Conservation (phyloP, 1,140 invertebrate species). For the Aleiodes sp. region DNA sequence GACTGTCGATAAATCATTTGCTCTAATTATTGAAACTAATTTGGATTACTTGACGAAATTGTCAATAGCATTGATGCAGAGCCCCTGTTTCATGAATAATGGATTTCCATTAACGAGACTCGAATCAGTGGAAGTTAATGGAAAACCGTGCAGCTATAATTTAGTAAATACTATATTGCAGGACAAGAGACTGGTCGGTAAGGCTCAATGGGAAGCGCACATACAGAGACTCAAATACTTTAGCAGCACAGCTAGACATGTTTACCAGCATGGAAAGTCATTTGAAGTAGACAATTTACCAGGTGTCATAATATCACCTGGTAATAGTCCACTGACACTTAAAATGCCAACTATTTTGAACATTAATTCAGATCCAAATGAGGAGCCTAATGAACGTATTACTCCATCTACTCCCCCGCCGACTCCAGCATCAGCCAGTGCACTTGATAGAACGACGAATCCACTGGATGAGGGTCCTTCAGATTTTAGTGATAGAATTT, state of each 20-base stretch:
- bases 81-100: constrained; percentile 71
- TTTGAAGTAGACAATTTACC: constrained; percentile 51
- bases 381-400: neutral
- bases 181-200: constrained; percentile 45
- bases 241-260: constrained; percentile 52
- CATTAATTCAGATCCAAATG: constrained; percentile 37
- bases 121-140: constrained; percentile 69
- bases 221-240: constrained; percentile 58
- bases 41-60: constrained; percentile 72
- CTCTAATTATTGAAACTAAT: constrained; percentile 73
- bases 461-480: neutral
- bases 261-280: constrained; percentile 43
- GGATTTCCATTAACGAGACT: constrained; percentile 71
- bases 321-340: constrained; percentile 43
- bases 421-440: constrained; percentile 43
- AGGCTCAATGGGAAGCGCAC: constrained; percentile 58
- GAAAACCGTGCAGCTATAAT: constrained; percentile 63
- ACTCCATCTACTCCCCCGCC: constrained; percentile 48
- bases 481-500: neutral
- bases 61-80: constrained; percentile 68
- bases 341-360: constrained; percentile 46
- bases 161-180: constrained; percentile 47
- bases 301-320: constrained; percentile 50
- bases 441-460: neutral
- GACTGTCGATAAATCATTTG: constrained; percentile 71